Evolutionary conservation across 2,113 vertebrate genomes (phyloP).

Genomic region (Poeciliopsis retropinna): DNA sequence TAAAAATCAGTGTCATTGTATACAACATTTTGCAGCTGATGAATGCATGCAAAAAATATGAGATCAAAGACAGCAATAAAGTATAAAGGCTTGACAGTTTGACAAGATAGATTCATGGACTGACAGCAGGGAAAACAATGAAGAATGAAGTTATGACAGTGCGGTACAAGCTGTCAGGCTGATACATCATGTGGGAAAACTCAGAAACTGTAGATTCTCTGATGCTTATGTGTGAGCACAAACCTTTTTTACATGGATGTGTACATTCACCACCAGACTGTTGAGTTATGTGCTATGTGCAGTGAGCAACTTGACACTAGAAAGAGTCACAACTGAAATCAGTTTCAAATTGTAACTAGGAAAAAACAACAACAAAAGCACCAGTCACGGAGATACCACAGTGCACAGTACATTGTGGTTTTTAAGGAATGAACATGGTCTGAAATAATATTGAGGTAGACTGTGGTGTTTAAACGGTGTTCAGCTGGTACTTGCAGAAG

Average conservation of each 20-base stretch:
- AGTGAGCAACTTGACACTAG: conserved; percentile 1
- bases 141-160: conserved; percentile 46
- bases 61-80: conserved; percentile 35
- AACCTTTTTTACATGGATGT: conserved; percentile 13
- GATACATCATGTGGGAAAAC: conserved; percentile 45
- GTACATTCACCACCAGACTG: conserved; percentile 23
- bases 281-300: conserved; percentile 2
- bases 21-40: conserved; percentile 1
- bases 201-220: conserved; percentile 14
- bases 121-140: conserved; percentile 46
- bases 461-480: too few relatives aligned
- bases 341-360: not conserved
- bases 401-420: not conserved
- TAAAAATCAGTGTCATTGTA: not conserved
- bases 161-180: conserved; percentile 37
- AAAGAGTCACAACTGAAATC: conserved; percentile 29
- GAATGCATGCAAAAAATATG: conserved; percentile 26
- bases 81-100: conserved; percentile 26
- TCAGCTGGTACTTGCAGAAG: too few relatives aligned
- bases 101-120: conserved; percentile 31
- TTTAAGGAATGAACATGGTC: not conserved
- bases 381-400: not conserved
- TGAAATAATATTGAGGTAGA: too few relatives aligned
- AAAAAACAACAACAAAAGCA: not conserved
- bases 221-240: conserved; percentile 9